Base-by-base conservation (phyloP, 2,113 vertebrate genomes). In the Hystrix cristata region DNA sequence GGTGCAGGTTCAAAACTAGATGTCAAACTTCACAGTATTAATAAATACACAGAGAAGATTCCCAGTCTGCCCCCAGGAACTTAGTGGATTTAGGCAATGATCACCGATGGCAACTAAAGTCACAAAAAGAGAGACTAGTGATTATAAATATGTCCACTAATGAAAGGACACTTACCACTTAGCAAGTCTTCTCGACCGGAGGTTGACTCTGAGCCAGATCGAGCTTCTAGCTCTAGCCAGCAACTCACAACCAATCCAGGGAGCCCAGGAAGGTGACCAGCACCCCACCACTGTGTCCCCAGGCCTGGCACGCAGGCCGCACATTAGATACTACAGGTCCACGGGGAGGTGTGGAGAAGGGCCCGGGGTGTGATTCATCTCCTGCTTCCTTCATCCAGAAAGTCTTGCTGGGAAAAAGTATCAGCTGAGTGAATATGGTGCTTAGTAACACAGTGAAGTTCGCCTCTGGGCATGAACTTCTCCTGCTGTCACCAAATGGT, bases 1-100 rank as follows among this genome's bases (percentile, higher is more conserved):
- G 48, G 79, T 3, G 0, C 51, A 76, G n/a, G 23, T 85, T 90
- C 69, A 87, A 94, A 95, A 87, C 19, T 27, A 87, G 8, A 23
- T 48, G 10, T 29, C 69, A 62, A 92, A 57, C 69, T 93, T 62
- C 11, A 51, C 1, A 60, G 5, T 21, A 31, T 80, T 51, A 65
- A 64, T 25, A 95, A 51, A 67, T 90, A 65, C 71, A 57, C 15
- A 95, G 38, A 95, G 38, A 87, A 78, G 38, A 90, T 59, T 65
- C 29, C 31, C 46, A 65, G 59, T 76, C 3, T 46, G 34, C 48
- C 4, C 43, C 5, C 86, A 82, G 31, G 15, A 86, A 62, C 12
- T 46, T 29, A 80, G 60, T 16, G 12, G 21, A 64, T 69, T 67
- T 74, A 67, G 27, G 29, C 25, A 51, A 78, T 46, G 21, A 65